Base-by-base conservation (phyloP, 2,113 vertebrate species). In the Jacana jacana region DNA sequence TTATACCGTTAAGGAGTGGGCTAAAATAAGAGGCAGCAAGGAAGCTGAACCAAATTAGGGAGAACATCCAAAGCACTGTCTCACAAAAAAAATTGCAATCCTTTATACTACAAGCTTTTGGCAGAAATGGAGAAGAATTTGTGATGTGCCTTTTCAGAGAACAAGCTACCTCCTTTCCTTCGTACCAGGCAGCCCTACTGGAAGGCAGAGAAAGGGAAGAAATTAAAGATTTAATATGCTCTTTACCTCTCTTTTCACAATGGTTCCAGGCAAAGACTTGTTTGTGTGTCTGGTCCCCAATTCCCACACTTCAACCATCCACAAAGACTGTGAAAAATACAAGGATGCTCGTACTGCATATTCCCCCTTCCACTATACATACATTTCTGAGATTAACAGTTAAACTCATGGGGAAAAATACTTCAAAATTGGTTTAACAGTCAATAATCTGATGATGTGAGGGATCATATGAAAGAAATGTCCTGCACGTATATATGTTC, bases 1-100 rank as follows among this genome's bases (percentile, higher is more conserved):
- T 95, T 95, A 94, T 91, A 93, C 88, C 44, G 18, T 92, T 96
- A 93, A 96, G 77, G 16, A 92, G 57, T 39, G 77, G 83, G 76
- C 61, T 76, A 82, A 94, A 93, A 76, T 95, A 52, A 93, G 92
- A 85, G 39, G 61, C 91, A 94, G 44, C 58, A 22, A 96, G 44
- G 75, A 97, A 93, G 44, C 60, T 86, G 86, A 86, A 81, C 80
- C 88, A 92, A 86, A 71, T 84, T 68, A 86, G 61, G 61, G 57
- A 96, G 83, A 17, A 16, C 65, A 81, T 92, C 88, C 90, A 90
- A 92, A 91, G 65, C 77, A 40, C 54, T 65, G 60, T 75, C 60
- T 81, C 57, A 81, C 80, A 75, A 72, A 65, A 89, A 68, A 90
- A 90, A 95, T 83, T 57, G n/a, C 80, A 44, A 1, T 61, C 60